Conservation (phyloP, 2,888 invertebrate species). For the Scaptomyza tumidula region DNA sequence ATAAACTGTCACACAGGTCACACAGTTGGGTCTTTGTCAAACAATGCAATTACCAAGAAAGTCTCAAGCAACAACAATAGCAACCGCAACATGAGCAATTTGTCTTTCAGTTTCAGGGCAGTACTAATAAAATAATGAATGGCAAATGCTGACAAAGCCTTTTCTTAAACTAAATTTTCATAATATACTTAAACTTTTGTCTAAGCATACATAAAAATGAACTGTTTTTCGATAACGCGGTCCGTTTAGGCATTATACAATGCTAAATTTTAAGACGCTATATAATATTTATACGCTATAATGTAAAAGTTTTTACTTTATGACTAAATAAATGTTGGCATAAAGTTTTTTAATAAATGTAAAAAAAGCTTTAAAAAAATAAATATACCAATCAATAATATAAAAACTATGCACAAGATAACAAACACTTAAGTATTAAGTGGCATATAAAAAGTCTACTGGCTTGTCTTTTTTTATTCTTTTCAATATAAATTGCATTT, state of each 20-base stretch:
- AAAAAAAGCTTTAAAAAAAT: neutral
- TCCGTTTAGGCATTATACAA: slow-evolving; percentile 2
- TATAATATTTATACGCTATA: neutral
- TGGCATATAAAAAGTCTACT: neutral
- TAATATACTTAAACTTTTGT: neutral
- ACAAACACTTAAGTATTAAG: neutral
- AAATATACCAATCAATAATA: neutral
- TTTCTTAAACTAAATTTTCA: neutral
- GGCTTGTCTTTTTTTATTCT: neutral
- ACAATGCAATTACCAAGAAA: slow-evolving; percentile 66
- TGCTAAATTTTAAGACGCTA: slow-evolving; percentile 1
- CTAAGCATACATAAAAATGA: neutral
- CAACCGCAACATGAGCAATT: slow-evolving; percentile 56
- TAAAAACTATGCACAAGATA: neutral
- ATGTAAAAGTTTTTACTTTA: slow-evolving; percentile 1
- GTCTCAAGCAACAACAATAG: slow-evolving; percentile 18
- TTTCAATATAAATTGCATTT: neutral
- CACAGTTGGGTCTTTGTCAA: slow-evolving; percentile 59
- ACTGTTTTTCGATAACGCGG: slow-evolving; percentile 8
- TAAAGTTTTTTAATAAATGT: slow-evolving; percentile 25
- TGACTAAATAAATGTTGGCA: slow-evolving; percentile 16
- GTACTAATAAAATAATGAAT: slow-evolving; percentile 56
- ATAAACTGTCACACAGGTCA: slow-evolving; percentile 66
- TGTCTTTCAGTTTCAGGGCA: slow-evolving; percentile 32
- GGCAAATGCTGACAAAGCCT: slow-evolving; percentile 19